Percentiles rank a stretch among this genome's conserved stretches.
phyloP scores from a whole-genome alignment of 2,113 vertebrate genomes.

The Lates calcarifer region DNA sequence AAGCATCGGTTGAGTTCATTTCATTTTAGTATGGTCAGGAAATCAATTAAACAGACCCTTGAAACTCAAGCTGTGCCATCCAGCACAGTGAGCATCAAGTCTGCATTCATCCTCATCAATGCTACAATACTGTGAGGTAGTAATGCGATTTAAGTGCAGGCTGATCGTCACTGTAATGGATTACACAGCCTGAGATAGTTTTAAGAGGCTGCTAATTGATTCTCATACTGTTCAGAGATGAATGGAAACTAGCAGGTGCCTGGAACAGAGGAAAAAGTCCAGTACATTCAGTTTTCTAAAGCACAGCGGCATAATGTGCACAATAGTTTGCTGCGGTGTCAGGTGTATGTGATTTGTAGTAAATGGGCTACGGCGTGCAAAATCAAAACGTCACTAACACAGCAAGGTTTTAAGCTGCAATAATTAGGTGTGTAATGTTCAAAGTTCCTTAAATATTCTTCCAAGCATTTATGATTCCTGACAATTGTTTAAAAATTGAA shows the following conservation, averaged over 20 bases:
- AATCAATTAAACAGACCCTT: conserved; percentile 5
- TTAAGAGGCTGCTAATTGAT: conserved; percentile 57
- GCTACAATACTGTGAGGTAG: neutral
- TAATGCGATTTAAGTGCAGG: conserved; percentile 40
- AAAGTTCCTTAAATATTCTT: neutral
- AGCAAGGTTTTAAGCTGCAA: neutral
- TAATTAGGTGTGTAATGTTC: neutral
- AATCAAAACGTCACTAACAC: neutral
- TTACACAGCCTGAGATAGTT: conserved; percentile 18
- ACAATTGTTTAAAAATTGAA: conserved; percentile 42
- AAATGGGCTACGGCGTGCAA: neutral
- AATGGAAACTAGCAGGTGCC: conserved; percentile 22
- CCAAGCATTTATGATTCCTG: conserved; percentile 11
- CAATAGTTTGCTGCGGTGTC: neutral
- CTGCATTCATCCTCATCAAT: conserved; percentile 19
- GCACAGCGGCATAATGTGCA: neutral
- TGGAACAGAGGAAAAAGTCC: neutral
- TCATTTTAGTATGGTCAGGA: conserved; percentile 2
- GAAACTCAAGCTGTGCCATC: conserved; percentile 33
- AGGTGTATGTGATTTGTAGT: neutral
- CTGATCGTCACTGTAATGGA: conserved; percentile 32
- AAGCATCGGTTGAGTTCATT: neutral
- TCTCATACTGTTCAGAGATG: conserved; percentile 34
- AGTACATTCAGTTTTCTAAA: neutral
- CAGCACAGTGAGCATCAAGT: conserved; percentile 26